These are phyloP conservation scores for Cremastinae sp. DNA, from an alignment of 2,888 invertebrate genomes.

Conservation along the genomic window DNA sequence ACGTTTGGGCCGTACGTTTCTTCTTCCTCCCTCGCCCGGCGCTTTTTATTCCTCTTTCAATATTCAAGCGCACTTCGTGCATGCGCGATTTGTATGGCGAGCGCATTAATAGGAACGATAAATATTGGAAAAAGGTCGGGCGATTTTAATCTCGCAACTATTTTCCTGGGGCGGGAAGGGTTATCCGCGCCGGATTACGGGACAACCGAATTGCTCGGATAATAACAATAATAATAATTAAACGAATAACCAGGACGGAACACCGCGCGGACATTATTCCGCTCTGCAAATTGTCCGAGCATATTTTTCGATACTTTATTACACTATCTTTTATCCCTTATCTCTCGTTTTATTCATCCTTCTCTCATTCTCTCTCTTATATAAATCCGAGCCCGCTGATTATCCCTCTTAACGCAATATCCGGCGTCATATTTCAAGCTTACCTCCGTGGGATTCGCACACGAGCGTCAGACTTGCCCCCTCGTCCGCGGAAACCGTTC, in stretches of 20 bases:
- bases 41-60: slow-evolving; percentile 36
- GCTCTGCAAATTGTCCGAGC: slow-evolving; percentile 26
- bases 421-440: slow-evolving; percentile 72
- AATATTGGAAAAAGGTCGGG: slow-evolving; percentile 51
- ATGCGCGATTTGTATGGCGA: slow-evolving; percentile 33
- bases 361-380: neutral
- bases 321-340: no score
- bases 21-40: slow-evolving; percentile 20
- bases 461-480: slow-evolving; percentile 91
- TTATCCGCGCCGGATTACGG: slow-evolving; percentile 40
- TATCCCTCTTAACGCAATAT: neutral
- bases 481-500: slow-evolving; percentile 91
- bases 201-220: slow-evolving; percentile 45
- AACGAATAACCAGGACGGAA: slow-evolving; percentile 55
- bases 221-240: slow-evolving; percentile 60
- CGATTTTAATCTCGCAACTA: slow-evolving; percentile 62
- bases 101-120: slow-evolving; percentile 59
- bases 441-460: slow-evolving; percentile 94
- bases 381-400: slow-evolving; percentile 6
- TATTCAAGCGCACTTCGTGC: slow-evolving; percentile 25
- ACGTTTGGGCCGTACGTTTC: no score
- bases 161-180: slow-evolving; percentile 51
- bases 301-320: slow-evolving; percentile 41
- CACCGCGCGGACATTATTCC: slow-evolving; percentile 40
- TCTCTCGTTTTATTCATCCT: no score